Evolutionary conservation across 2,888 invertebrate genomes (phyloP).

Genomic region (Pollenia griseotomentosa): DNA sequence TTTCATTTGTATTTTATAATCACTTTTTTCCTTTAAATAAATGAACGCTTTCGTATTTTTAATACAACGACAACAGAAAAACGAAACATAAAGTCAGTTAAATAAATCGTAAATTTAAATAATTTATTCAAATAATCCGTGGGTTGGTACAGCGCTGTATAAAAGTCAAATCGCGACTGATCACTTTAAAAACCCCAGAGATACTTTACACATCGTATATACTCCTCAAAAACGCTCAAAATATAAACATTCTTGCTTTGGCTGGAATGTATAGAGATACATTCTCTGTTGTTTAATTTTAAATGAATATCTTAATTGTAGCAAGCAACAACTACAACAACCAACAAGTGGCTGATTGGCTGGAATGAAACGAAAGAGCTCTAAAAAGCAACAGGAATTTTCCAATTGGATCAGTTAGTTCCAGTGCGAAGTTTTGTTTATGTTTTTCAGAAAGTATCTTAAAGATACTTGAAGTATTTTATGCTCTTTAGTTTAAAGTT

Average conservation of each 20-base stretch:
- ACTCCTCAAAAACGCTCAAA: neutral
- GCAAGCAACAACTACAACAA: neutral
- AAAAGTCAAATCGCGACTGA: constrained; percentile 74
- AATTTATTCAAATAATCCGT: constrained; percentile 18
- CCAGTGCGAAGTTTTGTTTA: constrained; percentile 56
- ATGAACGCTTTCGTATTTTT: constrained; percentile 5
- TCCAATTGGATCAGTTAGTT: constrained; percentile 80
- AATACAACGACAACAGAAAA: neutral
- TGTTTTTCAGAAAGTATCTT: constrained; percentile 34
- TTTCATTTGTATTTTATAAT: neutral
- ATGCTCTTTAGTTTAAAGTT: constrained; percentile 8
- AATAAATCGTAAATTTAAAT: constrained; percentile 46
- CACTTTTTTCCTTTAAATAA: constrained; percentile 2
- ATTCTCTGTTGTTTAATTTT: constrained; percentile 23
- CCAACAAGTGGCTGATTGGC: constrained; percentile 60
- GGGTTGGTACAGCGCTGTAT: constrained; percentile 40
- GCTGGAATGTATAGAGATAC: constrained; percentile 64
- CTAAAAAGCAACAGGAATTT: constrained; percentile 78
- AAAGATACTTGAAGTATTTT: constrained; percentile 19
- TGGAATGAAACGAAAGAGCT: constrained; percentile 37
- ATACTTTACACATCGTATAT: constrained; percentile 65
- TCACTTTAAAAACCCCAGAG: constrained; percentile 55
- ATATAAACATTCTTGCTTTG: constrained; percentile 15
- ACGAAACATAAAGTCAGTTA: constrained; percentile 24
- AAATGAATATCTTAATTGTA: constrained; percentile 45